phyloP scores from a whole-genome alignment of 2,888 invertebrate genomes.

The Pyralis farinalis region DNA sequence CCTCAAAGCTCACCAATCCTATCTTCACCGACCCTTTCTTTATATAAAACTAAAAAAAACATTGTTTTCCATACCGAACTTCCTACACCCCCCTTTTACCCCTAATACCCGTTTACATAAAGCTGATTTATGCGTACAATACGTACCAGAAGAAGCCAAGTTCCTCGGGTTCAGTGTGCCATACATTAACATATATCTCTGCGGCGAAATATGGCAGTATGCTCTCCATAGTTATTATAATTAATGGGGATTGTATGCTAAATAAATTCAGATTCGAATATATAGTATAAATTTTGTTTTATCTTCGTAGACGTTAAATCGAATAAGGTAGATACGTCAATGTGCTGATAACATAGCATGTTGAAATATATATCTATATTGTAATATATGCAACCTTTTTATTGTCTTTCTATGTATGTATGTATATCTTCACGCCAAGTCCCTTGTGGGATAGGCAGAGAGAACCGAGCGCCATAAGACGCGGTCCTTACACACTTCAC shows the following conservation, averaged over 20 bases:
- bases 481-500: too few species aligned
- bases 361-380: too few species aligned
- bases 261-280: not conserved
- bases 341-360: too few species aligned
- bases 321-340: too few species aligned
- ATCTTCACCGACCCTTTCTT: not conserved
- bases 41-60: slow-evolving; percentile 15
- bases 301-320: too few species aligned
- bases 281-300: too few species aligned
- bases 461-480: too few species aligned
- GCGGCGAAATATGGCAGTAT: slow-evolving; percentile 44
- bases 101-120: slow-evolving; percentile 50
- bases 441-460: too few species aligned
- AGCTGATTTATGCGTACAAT: slow-evolving; percentile 48
- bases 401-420: too few species aligned
- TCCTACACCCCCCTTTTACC: slow-evolving; percentile 28
- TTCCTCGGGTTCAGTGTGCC: slow-evolving; percentile 52
- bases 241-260: slow-evolving; percentile 20
- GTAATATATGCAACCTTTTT: too few species aligned
- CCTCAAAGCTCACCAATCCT: too few species aligned
- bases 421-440: too few species aligned
- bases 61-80: slow-evolving; percentile 31
- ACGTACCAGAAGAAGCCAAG: slow-evolving; percentile 43
- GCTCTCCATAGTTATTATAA: slow-evolving; percentile 27
- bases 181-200: slow-evolving; percentile 57